Evolutionary conservation across 2,113 vertebrate species (phyloP).

Genomic region (Gorilla gorilla): DNA sequence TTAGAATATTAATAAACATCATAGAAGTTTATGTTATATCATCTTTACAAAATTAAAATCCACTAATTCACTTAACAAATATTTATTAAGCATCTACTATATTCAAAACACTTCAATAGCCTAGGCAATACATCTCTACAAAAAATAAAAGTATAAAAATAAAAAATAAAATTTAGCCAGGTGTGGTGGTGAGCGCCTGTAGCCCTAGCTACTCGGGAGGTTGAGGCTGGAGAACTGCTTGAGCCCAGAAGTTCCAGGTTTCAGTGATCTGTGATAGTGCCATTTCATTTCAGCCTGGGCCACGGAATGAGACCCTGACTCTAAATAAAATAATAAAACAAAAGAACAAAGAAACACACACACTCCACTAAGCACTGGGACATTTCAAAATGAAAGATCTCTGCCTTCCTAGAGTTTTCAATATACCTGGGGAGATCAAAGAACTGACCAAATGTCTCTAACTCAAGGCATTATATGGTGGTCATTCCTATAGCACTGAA

Average conservation of each 20-base stretch:
- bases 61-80: neutral
- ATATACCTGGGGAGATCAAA: neutral
- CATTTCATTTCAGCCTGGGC: too few relatives aligned
- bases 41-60: conserved; percentile 49
- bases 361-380: neutral
- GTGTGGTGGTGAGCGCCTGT: too few relatives aligned
- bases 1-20: conserved; percentile 70
- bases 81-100: neutral
- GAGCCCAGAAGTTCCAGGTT: too few relatives aligned
- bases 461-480: neutral
- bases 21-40: conserved; percentile 72
- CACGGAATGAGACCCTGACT: too few relatives aligned
- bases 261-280: too few relatives aligned
- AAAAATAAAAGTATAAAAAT: too few relatives aligned
- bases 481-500: neutral
- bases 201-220: too few relatives aligned
- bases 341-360: too few relatives aligned
- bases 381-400: neutral
- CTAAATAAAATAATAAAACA: too few relatives aligned
- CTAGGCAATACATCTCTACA: too few relatives aligned
- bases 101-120: neutral
- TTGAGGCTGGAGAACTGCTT: too few relatives aligned
- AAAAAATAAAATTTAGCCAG: too few relatives aligned
- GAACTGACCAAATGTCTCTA: neutral
- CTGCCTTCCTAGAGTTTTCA: neutral